Evolutionary conservation across 2,797 vertebrate genomes (phyloP).

Genomic region (Rhynchotus rufescens): DNA sequence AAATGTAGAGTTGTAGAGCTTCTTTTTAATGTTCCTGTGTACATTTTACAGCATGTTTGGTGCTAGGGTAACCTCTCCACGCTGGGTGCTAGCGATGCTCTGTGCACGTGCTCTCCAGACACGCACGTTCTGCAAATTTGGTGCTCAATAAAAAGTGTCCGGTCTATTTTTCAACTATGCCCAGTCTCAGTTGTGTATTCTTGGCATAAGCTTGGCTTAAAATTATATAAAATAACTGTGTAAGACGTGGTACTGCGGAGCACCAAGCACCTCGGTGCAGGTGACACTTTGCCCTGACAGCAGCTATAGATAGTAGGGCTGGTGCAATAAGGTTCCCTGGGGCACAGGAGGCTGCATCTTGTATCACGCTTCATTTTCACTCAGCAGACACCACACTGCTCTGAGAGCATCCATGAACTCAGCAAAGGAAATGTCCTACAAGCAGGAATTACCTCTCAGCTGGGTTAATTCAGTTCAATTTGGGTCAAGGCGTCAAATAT

Average conservation of each 20-base stretch:
- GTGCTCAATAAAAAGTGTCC: constrained; percentile 71
- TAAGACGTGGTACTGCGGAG: background rate
- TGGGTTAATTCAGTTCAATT: no score
- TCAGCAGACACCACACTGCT: background rate
- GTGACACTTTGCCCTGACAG: background rate
- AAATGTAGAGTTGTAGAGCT: background rate
- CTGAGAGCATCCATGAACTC: background rate
- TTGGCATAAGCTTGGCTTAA: rapidly evolving
- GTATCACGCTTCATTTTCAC: no score
- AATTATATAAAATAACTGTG: background rate
- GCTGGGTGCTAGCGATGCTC: background rate
- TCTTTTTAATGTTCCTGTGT: background rate
- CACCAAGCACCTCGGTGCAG: background rate
- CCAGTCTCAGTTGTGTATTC: background rate
- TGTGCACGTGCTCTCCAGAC: background rate
- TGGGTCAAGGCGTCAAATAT: no score
- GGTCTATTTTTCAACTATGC: constrained; percentile 15
- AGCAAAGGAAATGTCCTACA: background rate
- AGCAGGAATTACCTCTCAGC: no score
- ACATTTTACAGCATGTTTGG: constrained; percentile 5
- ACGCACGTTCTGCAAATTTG: background rate
- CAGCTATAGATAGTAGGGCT: background rate
- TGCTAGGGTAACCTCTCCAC: background rate
- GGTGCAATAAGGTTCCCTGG: background rate
- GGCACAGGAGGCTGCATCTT: no score